Conservation (phyloP, 53 echinoderm and acorn worm species). For the Hippasteria phrygiana region DNA sequence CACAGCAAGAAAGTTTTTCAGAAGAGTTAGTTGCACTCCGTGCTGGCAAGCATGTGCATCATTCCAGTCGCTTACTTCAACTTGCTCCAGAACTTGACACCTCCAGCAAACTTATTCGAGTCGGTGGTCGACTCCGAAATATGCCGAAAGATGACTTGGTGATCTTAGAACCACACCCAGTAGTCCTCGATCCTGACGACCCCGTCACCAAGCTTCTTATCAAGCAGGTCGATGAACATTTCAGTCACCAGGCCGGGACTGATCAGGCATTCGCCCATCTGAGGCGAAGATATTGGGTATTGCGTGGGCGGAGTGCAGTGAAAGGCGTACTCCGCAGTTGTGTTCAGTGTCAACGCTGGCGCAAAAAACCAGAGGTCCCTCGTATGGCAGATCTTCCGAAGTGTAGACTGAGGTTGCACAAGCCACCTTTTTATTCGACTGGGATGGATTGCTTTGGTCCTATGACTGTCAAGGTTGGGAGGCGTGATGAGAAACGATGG, state of each 20-base stretch:
- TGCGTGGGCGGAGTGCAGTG: slow-evolving; percentile 6
- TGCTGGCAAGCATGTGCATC: background rate
- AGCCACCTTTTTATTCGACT: background rate
- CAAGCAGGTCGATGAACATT: background rate
- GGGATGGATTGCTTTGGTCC: slow-evolving; percentile 34
- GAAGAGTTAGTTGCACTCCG: background rate
- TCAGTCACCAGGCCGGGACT: background rate
- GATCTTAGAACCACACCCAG: background rate
- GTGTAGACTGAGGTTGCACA: background rate
- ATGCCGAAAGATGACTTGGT: background rate
- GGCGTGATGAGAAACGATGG: slow-evolving; percentile 31
- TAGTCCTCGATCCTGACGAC: background rate
- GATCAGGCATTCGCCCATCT: background rate
- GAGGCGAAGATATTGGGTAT: background rate
- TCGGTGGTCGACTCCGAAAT: background rate
- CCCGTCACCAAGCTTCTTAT: background rate
- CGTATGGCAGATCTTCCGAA: background rate
- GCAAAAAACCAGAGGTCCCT: slow-evolving; percentile 26
- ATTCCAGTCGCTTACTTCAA: background rate
- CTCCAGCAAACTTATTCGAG: slow-evolving; percentile 4
- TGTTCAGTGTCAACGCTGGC: background rate
- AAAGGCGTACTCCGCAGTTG: slow-evolving; percentile 31
- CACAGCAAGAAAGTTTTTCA: background rate
- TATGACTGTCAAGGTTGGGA: slow-evolving; percentile 10
- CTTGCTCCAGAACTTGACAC: background rate